Evolutionary conservation across 2,888 invertebrate genomes (phyloP).

Genomic region (Andrena praecox): DNA sequence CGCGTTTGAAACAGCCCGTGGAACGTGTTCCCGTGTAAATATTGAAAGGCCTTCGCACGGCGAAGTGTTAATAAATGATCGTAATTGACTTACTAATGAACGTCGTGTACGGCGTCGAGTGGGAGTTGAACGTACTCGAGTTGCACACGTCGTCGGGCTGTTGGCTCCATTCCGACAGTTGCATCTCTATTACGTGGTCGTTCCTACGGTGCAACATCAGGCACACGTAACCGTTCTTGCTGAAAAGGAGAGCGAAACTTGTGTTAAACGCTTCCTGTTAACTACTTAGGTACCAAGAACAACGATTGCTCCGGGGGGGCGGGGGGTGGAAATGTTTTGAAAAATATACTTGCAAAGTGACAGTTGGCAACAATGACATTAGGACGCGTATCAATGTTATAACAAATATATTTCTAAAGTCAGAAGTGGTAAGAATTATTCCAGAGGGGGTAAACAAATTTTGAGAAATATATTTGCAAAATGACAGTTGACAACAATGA

Average conservation of each 20-base stretch:
- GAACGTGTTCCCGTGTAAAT: neutral
- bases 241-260: slow-evolving; percentile 84
- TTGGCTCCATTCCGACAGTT: slow-evolving; percentile 86
- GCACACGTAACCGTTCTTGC: slow-evolving; percentile 92
- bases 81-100: slow-evolving; percentile 87
- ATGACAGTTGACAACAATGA: too few relatives aligned
- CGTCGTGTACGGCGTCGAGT: slow-evolving; percentile 87
- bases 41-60: neutral
- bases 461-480: too few relatives aligned
- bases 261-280: slow-evolving; percentile 1
- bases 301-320: neutral
- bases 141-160: slow-evolving; percentile 89
- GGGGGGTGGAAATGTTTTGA: neutral
- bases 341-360: slow-evolving; percentile 6
- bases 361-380: too few relatives aligned
- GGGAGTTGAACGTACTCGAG: slow-evolving; percentile 85
- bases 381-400: too few relatives aligned
- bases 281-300: neutral
- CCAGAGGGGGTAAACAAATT: too few relatives aligned
- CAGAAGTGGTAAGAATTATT: too few relatives aligned
- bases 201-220: slow-evolving; percentile 90
- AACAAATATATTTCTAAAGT: too few relatives aligned
- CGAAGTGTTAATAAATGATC: slow-evolving; percentile 55
- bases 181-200: slow-evolving; percentile 90
- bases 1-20: slow-evolving; percentile 12